Evolutionary conservation across 2,797 vertebrate genomes (phyloP).

Genomic region (Coluber constrictor): DNA sequence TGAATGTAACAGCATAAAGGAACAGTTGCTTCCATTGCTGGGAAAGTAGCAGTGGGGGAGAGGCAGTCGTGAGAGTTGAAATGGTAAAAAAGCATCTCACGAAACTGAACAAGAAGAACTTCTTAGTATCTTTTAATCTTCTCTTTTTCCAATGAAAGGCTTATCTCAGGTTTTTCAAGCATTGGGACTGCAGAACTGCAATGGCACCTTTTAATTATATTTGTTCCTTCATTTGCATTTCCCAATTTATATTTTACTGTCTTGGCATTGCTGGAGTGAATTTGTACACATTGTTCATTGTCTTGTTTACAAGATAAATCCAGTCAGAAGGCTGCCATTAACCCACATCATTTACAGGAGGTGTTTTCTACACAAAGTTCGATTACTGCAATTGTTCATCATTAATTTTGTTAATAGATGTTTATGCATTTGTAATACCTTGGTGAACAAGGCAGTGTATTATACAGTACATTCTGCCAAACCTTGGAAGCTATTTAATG

Average conservation of each 20-base stretch:
- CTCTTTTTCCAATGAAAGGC: not conserved
- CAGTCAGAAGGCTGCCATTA: slow-evolving; percentile 44
- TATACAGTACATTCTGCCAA: slow-evolving; percentile 44
- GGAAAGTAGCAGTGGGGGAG: not conserved
- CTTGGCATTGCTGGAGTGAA: slow-evolving; percentile 20
- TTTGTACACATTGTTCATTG: slow-evolving; percentile 30
- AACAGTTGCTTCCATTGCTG: not conserved
- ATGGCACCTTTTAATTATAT: slow-evolving; percentile 26
- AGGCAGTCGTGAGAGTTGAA: not conserved
- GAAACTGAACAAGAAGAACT: not conserved
- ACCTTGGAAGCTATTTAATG: slow-evolving; percentile 42
- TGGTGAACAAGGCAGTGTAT: slow-evolving; percentile 56
- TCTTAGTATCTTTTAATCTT: not conserved
- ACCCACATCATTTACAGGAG: slow-evolving; percentile 42
- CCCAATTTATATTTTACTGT: slow-evolving; percentile 27
- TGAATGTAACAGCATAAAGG: not conserved
- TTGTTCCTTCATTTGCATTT: slow-evolving; percentile 32
- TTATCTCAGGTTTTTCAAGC: not conserved
- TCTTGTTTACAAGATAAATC: slow-evolving; percentile 46
- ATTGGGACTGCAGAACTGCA: slow-evolving; percentile 3
- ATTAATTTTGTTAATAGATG: slow-evolving; percentile 58
- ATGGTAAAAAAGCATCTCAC: not conserved
- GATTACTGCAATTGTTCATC: slow-evolving; percentile 52
- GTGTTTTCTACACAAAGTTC: slow-evolving; percentile 52
- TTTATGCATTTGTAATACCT: slow-evolving; percentile 47